Conservation (phyloP, 1,140 invertebrate genomes). For the Nasonia longicornis region DNA sequence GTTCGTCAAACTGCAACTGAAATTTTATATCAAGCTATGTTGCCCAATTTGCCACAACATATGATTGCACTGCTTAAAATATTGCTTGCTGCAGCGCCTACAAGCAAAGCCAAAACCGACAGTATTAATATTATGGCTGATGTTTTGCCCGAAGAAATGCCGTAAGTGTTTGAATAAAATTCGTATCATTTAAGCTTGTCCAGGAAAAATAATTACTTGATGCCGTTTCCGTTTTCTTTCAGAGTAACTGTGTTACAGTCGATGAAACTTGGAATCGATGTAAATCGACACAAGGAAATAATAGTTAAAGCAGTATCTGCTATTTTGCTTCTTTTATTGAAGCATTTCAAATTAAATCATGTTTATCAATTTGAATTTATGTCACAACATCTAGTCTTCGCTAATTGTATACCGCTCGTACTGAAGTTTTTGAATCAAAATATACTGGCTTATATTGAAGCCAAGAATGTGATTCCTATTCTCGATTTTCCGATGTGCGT, state of each 20-base stretch:
- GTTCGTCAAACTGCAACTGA: conserved; percentile 81
- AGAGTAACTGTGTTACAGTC: conserved; percentile 96
- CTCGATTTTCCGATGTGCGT: conserved; percentile 97
- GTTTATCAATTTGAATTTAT: conserved; percentile 99
- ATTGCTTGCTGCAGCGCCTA: conserved; percentile 95
- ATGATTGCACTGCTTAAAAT: conserved; percentile 98
- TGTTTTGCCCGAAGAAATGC: conserved; percentile 96
- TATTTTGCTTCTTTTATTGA: conserved; percentile 91
- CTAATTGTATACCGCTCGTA: conserved; percentile 98
- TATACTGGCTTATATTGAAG: conserved; percentile 93
- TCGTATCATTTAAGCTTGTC: background rate
- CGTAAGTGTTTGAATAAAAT: conserved; percentile 70
- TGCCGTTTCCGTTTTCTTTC: conserved; percentile 44
- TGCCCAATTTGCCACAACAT: conserved; percentile 94
- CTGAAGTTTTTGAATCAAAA: conserved; percentile 99
- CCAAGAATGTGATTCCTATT: conserved; percentile 95
- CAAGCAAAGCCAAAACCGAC: conserved; percentile 97
- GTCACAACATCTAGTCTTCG: conserved; percentile 98
- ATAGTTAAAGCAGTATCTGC: conserved; percentile 98
- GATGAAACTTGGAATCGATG: conserved; percentile 96
- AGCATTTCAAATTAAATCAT: conserved; percentile 99
- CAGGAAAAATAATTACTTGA: conserved; percentile 37
- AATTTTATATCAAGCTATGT: conserved; percentile 90
- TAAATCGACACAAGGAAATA: conserved; percentile 98
- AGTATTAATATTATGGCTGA: conserved; percentile 99